Base-by-base conservation (phyloP, 2,888 invertebrate species). In the Sarcophaga caerulescens region DNA sequence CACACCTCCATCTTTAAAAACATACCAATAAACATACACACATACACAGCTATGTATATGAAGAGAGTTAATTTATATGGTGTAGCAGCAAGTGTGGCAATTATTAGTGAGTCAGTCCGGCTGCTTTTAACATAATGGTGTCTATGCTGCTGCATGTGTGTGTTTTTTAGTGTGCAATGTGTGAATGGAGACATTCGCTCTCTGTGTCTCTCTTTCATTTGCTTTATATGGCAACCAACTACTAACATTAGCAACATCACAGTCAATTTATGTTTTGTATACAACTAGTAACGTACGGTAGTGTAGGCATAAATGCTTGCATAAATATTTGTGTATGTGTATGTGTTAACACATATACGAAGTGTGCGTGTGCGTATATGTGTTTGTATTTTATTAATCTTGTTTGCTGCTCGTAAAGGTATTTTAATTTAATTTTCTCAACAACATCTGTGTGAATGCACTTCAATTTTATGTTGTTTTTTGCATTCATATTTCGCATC, bases 391-490 rank as follows among this genome's bases (percentile, higher is more conserved):
- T 47, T 77, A 23, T 69, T 57, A 59, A 73, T 62, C 63, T 44
- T 25, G 60, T 23, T 62, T 77, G 69, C 10, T 10, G 14, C 47
- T 35, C 8, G 19, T 19, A 83, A 78, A 73, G 69, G 63, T 83
- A 79, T 79, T 84, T 84, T 84, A 79, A 84, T 79, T 79, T 75
- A 79, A 84, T 84, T 84, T 75, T 66, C 68, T 79, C 6, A 52
- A 77, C 59, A 69, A 68, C 17, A 17, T 52, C 6, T 69, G 19
- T 66, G 25, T 25, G 35, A 57, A 25, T 74, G 25, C 2, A 21
- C 14, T 66, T 10, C 8, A 25, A 12, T 52, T 35, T 19, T 2
- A 35, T 57, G 14, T 52, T n/a, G 21, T 68, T 21, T 5, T 68
- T 68, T 47, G 11, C 17, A 45, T 66, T 44, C 17, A 4, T 19